Percentiles rank a stretch among this genome's conserved stretches.
Evolutionary conservation across 2,113 vertebrate genomes (phyloP).

Genomic region (Myotis davidii): DNA sequence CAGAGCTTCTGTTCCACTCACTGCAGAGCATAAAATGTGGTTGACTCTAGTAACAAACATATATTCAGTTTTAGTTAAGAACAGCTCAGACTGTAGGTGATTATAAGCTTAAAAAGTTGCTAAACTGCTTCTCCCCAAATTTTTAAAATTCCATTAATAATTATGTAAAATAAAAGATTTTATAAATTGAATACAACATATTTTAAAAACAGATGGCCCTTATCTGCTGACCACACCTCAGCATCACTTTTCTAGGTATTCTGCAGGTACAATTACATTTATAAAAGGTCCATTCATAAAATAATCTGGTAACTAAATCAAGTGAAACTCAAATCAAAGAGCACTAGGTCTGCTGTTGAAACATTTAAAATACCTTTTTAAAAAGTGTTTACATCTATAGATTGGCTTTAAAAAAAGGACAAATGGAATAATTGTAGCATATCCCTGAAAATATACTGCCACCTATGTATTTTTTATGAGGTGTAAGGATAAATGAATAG

Average conservation of each 20-base stretch:
- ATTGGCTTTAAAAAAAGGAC: constrained; percentile 75
- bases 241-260: constrained; percentile 80
- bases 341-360: constrained; percentile 74
- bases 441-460: constrained; percentile 75
- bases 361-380: constrained; percentile 66
- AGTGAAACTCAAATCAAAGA: constrained; percentile 75
- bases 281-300: constrained; percentile 78
- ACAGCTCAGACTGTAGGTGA: constrained; percentile 41
- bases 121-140: constrained; percentile 1
- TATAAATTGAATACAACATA: constrained; percentile 86
- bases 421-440: constrained; percentile 76
- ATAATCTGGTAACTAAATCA: constrained; percentile 79
- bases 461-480: constrained; percentile 65
- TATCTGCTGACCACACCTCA: constrained; percentile 80
- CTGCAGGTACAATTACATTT: constrained; percentile 82
- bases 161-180: constrained; percentile 81
- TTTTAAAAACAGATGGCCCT: constrained; percentile 80
- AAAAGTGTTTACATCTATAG: constrained; percentile 46
- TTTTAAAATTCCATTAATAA: constrained; percentile 75
- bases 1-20: not conserved
- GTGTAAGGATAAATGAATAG: constrained; percentile 60
- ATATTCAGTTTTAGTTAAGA: constrained; percentile 30
- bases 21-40: not conserved
- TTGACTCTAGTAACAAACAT: not conserved
- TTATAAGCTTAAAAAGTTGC: constrained; percentile 27